A percentile compares a stretch with the other conserved stretches of the same genome.
phyloP scores from a whole-genome alignment of 2,113 vertebrate species.

The Oenanthe oenanthe region DNA sequence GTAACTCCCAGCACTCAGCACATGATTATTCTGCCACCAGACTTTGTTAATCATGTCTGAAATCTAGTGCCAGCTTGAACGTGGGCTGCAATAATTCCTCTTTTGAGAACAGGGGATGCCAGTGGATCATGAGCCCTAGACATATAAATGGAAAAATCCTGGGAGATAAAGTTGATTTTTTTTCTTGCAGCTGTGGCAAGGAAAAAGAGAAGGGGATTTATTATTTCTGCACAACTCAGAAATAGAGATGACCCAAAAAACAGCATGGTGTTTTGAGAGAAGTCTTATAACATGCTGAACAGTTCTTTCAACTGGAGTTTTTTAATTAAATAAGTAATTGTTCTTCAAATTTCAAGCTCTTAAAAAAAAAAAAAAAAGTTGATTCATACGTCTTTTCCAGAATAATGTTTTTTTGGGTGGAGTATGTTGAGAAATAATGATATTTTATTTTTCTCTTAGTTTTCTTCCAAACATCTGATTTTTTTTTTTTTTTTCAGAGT shows the following conservation, averaged over 20 bases:
- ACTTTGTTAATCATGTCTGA: not conserved
- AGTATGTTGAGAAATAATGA: not conserved
- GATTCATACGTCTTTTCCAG: not conserved
- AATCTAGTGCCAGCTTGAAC: not conserved
- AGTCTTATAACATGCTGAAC: conserved; percentile 1
- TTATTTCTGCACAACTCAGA: not conserved
- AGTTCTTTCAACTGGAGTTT: not conserved
- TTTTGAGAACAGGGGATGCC: not conserved
- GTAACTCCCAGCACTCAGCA: not conserved
- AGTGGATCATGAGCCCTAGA: not conserved
- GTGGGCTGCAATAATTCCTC: not conserved
- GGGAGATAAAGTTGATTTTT: not conserved
- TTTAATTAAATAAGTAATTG: not conserved
- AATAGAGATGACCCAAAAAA: not conserved
- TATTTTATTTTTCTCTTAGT: not conserved
- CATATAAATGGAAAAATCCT: conserved; percentile 28
- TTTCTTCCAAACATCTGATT: not conserved
- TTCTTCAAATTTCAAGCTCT: not conserved
- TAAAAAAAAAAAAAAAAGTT: not conserved
- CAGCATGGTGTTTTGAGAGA: not conserved
- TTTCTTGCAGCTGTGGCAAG: not conserved
- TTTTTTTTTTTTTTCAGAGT: not conserved
- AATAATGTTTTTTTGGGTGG: not conserved
- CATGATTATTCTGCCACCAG: not conserved
- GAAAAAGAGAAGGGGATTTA: not conserved